Evolutionary conservation across 1,140 invertebrate genomes (phyloP).

Genomic region (Meteorus sp.): DNA sequence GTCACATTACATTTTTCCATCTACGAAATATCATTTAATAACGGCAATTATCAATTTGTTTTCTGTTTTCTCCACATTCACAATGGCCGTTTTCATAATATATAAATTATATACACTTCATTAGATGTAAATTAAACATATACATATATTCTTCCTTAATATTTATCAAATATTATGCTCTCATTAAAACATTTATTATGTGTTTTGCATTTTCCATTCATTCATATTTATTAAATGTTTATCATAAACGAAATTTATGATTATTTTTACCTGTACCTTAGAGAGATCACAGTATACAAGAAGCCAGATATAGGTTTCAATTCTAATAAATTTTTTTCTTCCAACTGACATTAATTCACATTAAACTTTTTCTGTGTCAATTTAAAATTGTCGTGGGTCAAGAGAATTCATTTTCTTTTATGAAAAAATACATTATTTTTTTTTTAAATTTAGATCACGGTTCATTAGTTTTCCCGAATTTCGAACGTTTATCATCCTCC

Average conservation of each 20-base stretch:
- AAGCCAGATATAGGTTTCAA: slow-evolving; percentile 55
- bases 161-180: slow-evolving; percentile 30
- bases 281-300: slow-evolving; percentile 60
- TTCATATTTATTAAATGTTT: slow-evolving; percentile 30
- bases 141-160: slow-evolving; percentile 27
- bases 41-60: slow-evolving; percentile 11
- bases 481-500: too few relatives aligned
- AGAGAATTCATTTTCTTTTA: slow-evolving; percentile 13
- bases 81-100: slow-evolving; percentile 38
- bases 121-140: slow-evolving; percentile 38
- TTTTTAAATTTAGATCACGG: slow-evolving; percentile 2
- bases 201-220: slow-evolving; percentile 12
- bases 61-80: slow-evolving; percentile 29
- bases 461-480: slow-evolving; percentile 3
- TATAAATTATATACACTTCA: slow-evolving; percentile 52
- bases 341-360: too few relatives aligned
- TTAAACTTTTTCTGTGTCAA: neutral
- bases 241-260: slow-evolving; percentile 40
- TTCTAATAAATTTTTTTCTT: slow-evolving; percentile 33
- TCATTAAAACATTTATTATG: slow-evolving; percentile 25
- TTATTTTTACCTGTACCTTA: slow-evolving; percentile 44
- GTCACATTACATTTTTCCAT: slow-evolving; percentile 23
- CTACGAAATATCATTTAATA: slow-evolving; percentile 28
- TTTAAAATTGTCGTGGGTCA: neutral
- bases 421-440: slow-evolving; percentile 32